Conservation (phyloP, 2,113 vertebrate genomes). For the Hydrolagus affinis region DNA sequence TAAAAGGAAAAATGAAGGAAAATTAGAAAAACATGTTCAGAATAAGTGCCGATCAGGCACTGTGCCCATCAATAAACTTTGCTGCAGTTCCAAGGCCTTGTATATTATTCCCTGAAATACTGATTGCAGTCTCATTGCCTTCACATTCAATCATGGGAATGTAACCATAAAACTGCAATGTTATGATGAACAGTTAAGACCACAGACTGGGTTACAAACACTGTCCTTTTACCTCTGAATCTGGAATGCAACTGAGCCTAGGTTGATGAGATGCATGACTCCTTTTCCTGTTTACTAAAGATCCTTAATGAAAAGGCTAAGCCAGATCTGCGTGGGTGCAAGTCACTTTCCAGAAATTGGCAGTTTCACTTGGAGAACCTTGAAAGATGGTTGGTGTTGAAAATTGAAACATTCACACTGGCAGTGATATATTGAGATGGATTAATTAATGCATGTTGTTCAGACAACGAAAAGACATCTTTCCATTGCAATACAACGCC, state of each 20-base stretch:
- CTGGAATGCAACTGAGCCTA: neutral
- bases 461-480: too few species aligned
- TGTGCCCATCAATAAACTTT: slow-evolving; percentile 1
- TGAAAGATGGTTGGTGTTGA: too few species aligned
- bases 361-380: too few species aligned
- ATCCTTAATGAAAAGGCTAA: neutral
- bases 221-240: neutral
- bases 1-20: slow-evolving; percentile 17
- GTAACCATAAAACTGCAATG: neutral
- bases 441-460: too few species aligned
- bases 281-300: neutral
- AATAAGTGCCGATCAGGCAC: neutral
- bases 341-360: too few species aligned
- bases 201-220: neutral
- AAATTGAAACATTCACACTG: too few species aligned
- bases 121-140: neutral
- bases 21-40: slow-evolving; percentile 25
- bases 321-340: neutral
- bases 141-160: neutral
- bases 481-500: too few species aligned
- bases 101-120: neutral
- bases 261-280: neutral
- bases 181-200: neutral
- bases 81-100: slow-evolving; percentile 1
- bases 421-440: too few species aligned